Conservation (phyloP, 2,888 invertebrate species). For the Cephus runcator region DNA sequence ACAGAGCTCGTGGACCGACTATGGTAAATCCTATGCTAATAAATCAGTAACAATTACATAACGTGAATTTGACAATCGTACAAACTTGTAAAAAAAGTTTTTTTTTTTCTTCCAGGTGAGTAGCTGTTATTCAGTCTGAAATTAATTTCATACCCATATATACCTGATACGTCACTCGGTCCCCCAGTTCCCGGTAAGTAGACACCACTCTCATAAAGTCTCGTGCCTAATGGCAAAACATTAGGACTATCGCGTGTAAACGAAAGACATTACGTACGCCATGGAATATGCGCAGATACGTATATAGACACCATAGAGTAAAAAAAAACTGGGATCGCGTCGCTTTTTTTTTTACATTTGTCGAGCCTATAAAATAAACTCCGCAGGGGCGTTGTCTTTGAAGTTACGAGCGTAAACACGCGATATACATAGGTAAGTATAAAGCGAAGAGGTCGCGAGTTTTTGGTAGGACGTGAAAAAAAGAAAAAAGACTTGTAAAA, state of each 20-base stretch:
- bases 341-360: too few relatives aligned
- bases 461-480: constrained; percentile 3
- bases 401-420: constrained; percentile 61
- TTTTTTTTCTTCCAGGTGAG: constrained; percentile 54
- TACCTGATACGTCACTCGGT: too few relatives aligned
- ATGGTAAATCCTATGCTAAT: too few relatives aligned
- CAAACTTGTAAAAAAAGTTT: background rate
- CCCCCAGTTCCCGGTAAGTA: constrained; percentile 20
- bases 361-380: constrained; percentile 22
- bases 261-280: background rate
- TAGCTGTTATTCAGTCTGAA: constrained; percentile 18
- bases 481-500: background rate
- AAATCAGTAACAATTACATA: too few relatives aligned
- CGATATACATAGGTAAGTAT: constrained; percentile 45
- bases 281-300: too few relatives aligned
- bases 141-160: too few relatives aligned
- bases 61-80: too few relatives aligned
- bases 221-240: constrained; percentile 30
- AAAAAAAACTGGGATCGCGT: too few relatives aligned
- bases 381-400: constrained; percentile 33
- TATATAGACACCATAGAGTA: too few relatives aligned
- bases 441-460: constrained; percentile 14
- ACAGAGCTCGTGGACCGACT: too few relatives aligned
- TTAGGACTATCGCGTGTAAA: constrained; percentile 26
- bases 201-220: constrained; percentile 31